Conservation (phyloP, 2,888 invertebrate species). For the Drosophila infuscata region DNA sequence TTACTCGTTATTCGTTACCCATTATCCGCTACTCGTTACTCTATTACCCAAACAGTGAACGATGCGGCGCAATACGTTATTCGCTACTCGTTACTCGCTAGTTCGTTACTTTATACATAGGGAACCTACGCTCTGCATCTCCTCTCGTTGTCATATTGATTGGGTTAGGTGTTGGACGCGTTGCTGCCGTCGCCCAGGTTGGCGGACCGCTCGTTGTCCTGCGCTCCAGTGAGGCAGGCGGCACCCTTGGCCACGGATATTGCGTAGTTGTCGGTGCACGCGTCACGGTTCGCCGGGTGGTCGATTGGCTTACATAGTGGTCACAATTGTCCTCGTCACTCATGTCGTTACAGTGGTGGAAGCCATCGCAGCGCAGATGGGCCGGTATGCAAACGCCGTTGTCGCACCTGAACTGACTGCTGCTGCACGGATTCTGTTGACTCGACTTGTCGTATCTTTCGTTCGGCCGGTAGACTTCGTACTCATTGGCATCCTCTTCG, state of each 20-base stretch:
- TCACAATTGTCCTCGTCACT: conserved; percentile 87
- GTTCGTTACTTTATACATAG: not conserved
- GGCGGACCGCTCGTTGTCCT: conserved; percentile 48
- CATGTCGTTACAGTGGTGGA: conserved; percentile 87
- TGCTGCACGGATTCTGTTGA: conserved; percentile 84
- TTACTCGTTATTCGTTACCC: not conserved
- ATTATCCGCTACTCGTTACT: not conserved
- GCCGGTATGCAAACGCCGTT: conserved; percentile 87
- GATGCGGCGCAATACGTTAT: not conserved
- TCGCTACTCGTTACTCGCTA: conserved; percentile 21
- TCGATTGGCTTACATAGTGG: conserved; percentile 44
- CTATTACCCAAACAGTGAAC: not conserved
- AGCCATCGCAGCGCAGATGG: conserved; percentile 86
- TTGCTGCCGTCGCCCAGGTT: conserved; percentile 15
- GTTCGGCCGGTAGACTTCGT: conserved; percentile 53
- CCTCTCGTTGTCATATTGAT: conserved; percentile 49
- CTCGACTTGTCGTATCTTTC: conserved; percentile 66
- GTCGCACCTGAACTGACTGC: conserved; percentile 87
- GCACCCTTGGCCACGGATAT: conserved; percentile 14
- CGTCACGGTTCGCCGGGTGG: conserved; percentile 45
- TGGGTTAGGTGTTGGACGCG: conserved; percentile 59
- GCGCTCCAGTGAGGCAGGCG: conserved; percentile 34
- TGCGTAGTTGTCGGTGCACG: conserved; percentile 10
- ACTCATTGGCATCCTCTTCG: conserved; percentile 61
- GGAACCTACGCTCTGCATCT: conserved; percentile 67